Evolutionary conservation across 1,140 invertebrate species (phyloP), one percentile per base, ranked within the genome.

Genomic region (Cydia strobilella): DNA sequence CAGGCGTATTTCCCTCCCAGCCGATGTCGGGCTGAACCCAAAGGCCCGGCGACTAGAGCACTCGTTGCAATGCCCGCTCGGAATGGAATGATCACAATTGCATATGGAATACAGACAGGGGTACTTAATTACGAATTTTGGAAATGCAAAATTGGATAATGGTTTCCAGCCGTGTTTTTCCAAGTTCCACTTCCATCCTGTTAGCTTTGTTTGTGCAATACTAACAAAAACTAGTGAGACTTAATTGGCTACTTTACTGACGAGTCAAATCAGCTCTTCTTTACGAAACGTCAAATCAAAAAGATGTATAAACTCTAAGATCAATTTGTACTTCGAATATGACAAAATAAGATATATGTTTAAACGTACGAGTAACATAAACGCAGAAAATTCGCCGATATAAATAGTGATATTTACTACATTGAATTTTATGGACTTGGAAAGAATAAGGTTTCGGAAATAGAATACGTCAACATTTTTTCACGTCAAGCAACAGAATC

Each of bases 1-100:
- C 88, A 87, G 87, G 84, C 86, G 90, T 92, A 90, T 87, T 92
- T 87, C 86, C 75, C 65, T 76, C 75, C 73, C 39, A 35, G 80
- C 78, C 76, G n/a, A n/a, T n/a, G n/a, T n/a, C n/a, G 78, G 80
- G 75, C 75, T 80, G 77, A 77, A 54, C 74, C 77, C 54, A 74
- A 79, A 80, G 72, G 75, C 73, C 73, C 45, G 72, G 72, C 54
- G 76, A 74, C 65, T 42, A 79, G 74, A 73, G 79, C 72, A 54
- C 77, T 79, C 74, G 48, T 79, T 78, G 42, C 75, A 59, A 73
- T 74, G 71, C 63, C 23, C 73, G 35, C 23, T 62, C 35, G 72
- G 75, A 62, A 75, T 79, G 73, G 79, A 82, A 84, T 79, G 79
- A 81, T 81, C 77, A 66, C 75, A 72, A 80, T 80, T 77, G 10